Evolutionary conservation across 2,888 invertebrate species (phyloP).

Genomic region (Timema cristinae): DNA sequence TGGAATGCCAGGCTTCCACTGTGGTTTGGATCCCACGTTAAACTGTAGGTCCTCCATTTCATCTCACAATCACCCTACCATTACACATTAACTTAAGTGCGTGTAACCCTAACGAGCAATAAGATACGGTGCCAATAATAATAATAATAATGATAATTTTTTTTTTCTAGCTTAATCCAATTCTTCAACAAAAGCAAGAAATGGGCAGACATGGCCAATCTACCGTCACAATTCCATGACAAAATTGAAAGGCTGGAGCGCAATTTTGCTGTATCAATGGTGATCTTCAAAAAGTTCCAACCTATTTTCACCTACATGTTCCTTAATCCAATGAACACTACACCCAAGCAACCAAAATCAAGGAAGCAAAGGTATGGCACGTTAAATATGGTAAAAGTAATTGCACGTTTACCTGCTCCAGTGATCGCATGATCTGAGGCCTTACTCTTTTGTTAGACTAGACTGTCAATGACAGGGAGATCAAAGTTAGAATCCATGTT

Average conservation of each 20-base stretch:
- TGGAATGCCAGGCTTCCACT: too few relatives aligned
- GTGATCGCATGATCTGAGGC: too few relatives aligned
- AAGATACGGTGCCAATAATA: too few relatives aligned
- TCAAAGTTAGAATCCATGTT: too few relatives aligned
- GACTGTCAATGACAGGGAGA: too few relatives aligned
- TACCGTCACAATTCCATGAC: conserved; percentile 75
- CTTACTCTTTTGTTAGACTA: too few relatives aligned
- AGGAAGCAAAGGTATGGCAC: conserved; percentile 55
- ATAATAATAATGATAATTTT: too few relatives aligned
- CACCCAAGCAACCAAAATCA: conserved; percentile 53
- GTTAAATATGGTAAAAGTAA: conserved; percentile 30
- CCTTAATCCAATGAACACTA: conserved; percentile 60
- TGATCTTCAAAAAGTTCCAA: conserved; percentile 89
- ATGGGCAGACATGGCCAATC: conserved; percentile 92
- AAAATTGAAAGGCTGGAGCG: conserved; percentile 81
- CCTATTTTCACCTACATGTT: conserved; percentile 87
- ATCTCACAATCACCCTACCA: too few relatives aligned
- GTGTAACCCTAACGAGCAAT: too few relatives aligned
- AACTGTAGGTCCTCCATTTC: too few relatives aligned
- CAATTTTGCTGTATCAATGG: conserved; percentile 89
- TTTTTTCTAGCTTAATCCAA: conserved; percentile 71
- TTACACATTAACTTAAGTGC: too few relatives aligned
- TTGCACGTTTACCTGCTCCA: neutral
- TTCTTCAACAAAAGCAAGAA: conserved; percentile 92
- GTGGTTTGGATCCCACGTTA: too few relatives aligned